Evolutionary conservation across 2,113 vertebrate genomes (phyloP), one percentile per base, ranked within the genome.

Genomic region (Aleadryas rufinucha): DNA sequence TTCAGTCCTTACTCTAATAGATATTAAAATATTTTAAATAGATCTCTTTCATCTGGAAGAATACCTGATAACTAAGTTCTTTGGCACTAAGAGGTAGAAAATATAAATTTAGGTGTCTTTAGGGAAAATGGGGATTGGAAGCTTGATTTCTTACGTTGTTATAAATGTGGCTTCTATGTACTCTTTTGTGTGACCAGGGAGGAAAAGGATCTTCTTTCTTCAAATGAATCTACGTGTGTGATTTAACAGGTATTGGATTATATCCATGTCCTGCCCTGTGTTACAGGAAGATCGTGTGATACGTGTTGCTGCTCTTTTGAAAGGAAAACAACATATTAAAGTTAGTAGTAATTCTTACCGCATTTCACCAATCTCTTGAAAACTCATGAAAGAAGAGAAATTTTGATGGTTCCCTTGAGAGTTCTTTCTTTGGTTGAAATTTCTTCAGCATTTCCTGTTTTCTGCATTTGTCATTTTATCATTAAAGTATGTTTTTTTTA

Each of bases 11-110:
- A 45, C 16, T 64, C 41, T 70, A 80, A 60, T 4, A 77, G 81
- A 77, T 91, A 87, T 33, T 81, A 77, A 78, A 93, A 69, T 91
- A 49, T 18, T 65, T 87, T 87, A 74, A 87, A 16, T 41, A 81
- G 45, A 53, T 9, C 22, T 78, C 19, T 42, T 87, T 91, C 37
- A n/a, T 64, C 45, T 11, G 1, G 19, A 77, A 72, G 30, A 70
- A 70, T 65, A 78, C n/a, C 33, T 42, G 53, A 1, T 81, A 41
- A n/a, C n/a, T 49, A 64, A 84, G 37, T 68, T 81, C 13, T 81
- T 56, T 23, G 8, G 12, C 27, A 49, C 6, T 52, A 24, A 41
- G 19, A 66, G 17, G 11, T n/a, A 50, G 54, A 91, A 87, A 53
- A 87, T 84, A 65, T 31, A 69, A 89, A 69, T 65, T 61, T 49